Conservation (phyloP, 2,113 vertebrate genomes). For the Apteryx owenii region DNA sequence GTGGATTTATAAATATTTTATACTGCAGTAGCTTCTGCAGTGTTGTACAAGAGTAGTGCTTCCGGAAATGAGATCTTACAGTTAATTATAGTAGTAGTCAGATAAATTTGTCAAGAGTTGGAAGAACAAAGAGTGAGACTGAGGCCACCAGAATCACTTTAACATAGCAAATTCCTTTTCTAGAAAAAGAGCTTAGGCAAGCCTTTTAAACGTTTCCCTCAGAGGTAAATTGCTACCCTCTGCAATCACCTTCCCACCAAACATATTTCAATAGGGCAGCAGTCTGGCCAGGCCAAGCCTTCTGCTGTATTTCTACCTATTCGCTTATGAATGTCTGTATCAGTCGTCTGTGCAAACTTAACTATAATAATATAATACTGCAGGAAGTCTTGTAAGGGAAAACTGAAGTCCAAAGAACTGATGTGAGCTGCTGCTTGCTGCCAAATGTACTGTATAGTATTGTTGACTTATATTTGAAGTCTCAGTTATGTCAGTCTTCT, state of each 20-base stretch:
- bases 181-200: not conserved
- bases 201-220: not conserved
- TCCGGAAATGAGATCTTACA: not conserved
- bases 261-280: not conserved
- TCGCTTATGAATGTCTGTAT: not conserved
- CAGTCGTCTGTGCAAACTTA: not conserved
- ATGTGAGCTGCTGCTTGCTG: not conserved
- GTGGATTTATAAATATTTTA: constrained; percentile 23
- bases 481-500: not conserved
- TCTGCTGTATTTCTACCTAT: not conserved
- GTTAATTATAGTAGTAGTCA: not conserved
- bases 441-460: too few relatives aligned
- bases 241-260: not conserved
- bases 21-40: not conserved
- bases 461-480: not conserved
- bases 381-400: not conserved
- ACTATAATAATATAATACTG: not conserved
- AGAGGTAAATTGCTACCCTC: not conserved
- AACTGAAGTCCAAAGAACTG: not conserved
- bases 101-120: not conserved
- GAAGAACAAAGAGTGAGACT: not conserved
- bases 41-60: not conserved
- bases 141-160: not conserved
- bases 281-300: not conserved
- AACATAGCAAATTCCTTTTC: not conserved